Evolutionary conservation across 1,140 invertebrate species (phyloP).

Genomic region (Anthonomus grandis): DNA sequence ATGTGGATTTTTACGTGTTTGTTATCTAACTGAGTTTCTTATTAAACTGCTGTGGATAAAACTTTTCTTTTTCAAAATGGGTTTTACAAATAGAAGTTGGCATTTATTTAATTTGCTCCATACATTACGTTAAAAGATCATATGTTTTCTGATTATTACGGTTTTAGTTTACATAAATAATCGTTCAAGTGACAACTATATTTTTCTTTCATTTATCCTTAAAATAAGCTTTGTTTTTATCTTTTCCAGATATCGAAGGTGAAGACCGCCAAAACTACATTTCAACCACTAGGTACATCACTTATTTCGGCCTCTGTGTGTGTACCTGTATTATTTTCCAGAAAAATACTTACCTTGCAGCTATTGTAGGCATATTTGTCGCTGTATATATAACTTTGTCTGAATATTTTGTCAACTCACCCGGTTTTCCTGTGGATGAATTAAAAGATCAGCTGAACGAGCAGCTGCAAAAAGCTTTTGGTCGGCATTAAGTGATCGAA

Average conservation of each 20-base stretch:
- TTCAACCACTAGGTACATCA: constrained; percentile 68
- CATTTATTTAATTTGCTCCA: too few species aligned
- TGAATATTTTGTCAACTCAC: constrained; percentile 61
- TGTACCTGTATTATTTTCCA: constrained; percentile 81
- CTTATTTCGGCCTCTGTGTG: constrained; percentile 74
- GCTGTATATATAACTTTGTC: constrained; percentile 74
- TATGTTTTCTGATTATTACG: too few species aligned
- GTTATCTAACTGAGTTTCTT: too few species aligned
- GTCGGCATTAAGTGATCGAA: neutral
- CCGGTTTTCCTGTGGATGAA: constrained; percentile 31
- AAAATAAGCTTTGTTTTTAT: constrained; percentile 11
- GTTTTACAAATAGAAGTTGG: too few species aligned
- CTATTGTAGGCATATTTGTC: constrained; percentile 68
- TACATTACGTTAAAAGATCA: too few species aligned
- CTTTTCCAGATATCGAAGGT: constrained; percentile 38
- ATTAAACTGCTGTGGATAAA: too few species aligned
- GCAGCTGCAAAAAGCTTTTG: constrained; percentile 23
- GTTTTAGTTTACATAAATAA: too few species aligned
- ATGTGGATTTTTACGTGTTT: too few species aligned
- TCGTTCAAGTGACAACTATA: too few species aligned
- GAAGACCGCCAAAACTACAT: constrained; percentile 53
- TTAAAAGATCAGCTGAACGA: constrained; percentile 29
- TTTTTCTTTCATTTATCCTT: constrained; percentile 4
- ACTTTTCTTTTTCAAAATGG: too few species aligned
- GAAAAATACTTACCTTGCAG: constrained; percentile 67